Base-by-base conservation (phyloP, 2,797 vertebrate species). In the Sylvia borin region DNA sequence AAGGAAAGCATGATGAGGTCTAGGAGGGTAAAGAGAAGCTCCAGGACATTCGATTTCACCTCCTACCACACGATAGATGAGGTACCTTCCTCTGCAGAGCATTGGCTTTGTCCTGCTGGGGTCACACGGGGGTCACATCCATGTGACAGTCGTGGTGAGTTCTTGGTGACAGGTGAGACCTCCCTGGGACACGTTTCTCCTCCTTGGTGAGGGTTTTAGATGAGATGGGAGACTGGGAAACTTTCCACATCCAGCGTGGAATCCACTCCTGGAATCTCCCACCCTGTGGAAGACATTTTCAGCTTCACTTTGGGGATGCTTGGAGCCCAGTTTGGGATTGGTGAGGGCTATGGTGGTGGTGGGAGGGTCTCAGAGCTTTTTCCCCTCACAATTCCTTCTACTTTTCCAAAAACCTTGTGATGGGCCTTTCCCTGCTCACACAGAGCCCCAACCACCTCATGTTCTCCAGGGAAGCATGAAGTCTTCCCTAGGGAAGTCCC, bases 11-110 rank as follows among this genome's bases (percentile, higher is more conserved):
- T 97, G 97, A 71, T 10, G 0, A 92, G 22, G 21, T 92, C 98
- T 12, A 96, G 85, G 45, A 88, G 93, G 81, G 32, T 36, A 13
- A 95, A 97, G 55, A 97, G 97, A 47, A 98, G 96, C 40, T 68
- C 88, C n/a, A 92, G 58, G 17, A 88, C 24, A 1, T 98, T 98
- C 2, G 96, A 97, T 62, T 98, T 98, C 3, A 85, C 93, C 16
- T 96, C 97, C 43, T 98, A 98, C 86, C 98, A 98, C 91, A 98
- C 97, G 0, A 42, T 98, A 58, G 97, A 98, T 0, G 97, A 98
- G 98, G 98, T 98, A 91, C 47, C 57, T 73, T 2, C 8, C 19
- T 15, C 19, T 38, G 54, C 43, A 58, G 67, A 7, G 11, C n/a
- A 1, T 21, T 34, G 0, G 4, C 26, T 78, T 45, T 9, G 5